These are phyloP conservation scores for Coendou prehensilis DNA, from an alignment of 2,797 vertebrate species.

Conservation along the genomic window DNA sequence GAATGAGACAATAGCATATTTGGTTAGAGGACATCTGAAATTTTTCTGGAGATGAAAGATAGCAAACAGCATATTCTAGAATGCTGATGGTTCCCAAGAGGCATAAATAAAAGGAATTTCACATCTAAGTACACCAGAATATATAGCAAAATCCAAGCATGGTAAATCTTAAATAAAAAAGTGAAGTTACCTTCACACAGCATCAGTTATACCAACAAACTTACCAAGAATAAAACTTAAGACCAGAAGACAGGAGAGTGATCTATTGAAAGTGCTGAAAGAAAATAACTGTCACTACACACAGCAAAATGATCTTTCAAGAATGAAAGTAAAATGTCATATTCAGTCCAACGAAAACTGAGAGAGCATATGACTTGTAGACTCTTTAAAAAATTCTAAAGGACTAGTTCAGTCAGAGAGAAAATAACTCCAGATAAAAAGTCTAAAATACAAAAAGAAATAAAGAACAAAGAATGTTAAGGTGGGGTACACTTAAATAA, in stretches of 20 bases:
- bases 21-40: neutral
- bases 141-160: neutral
- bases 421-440: neutral
- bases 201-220: neutral
- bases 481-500: neutral
- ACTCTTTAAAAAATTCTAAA: neutral
- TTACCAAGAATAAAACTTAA: neutral
- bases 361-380: neutral
- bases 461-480: neutral
- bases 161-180: neutral
- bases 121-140: neutral
- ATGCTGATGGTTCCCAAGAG: neutral
- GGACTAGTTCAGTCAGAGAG: neutral
- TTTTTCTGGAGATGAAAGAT: neutral
- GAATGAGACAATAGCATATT: neutral
- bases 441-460: neutral
- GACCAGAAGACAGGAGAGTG: neutral
- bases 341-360: neutral
- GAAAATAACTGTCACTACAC: neutral
- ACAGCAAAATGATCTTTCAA: conserved; percentile 39
- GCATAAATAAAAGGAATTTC: conserved; percentile 12
- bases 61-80: neutral
- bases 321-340: conserved; percentile 24
- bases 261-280: neutral
- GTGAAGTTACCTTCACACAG: neutral